phyloP scores from a whole-genome alignment of 2,888 invertebrate genomes.

The Poecilus cupreus region DNA sequence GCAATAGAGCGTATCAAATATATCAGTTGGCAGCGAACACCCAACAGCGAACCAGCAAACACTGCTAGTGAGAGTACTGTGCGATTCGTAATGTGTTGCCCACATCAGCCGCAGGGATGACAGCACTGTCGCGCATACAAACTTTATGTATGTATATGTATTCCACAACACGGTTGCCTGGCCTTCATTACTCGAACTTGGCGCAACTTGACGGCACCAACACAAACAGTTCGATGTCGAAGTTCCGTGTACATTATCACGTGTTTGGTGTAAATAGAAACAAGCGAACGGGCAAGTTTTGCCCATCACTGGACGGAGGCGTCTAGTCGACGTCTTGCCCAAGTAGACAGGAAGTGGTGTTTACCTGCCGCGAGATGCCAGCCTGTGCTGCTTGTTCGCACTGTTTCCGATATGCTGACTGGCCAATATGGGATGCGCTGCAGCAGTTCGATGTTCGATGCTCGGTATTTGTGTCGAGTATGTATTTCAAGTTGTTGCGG shows the following conservation, averaged over 20 bases:
- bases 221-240: constrained; percentile 54
- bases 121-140: constrained; percentile 31
- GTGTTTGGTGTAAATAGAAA: constrained; percentile 37
- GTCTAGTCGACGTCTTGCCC: not conserved
- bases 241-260: constrained; percentile 53
- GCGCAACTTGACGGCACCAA: constrained; percentile 43
- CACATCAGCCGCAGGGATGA: constrained; percentile 50
- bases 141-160: constrained; percentile 51
- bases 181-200: constrained; percentile 40
- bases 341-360: not conserved
- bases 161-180: constrained; percentile 20
- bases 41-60: not conserved
- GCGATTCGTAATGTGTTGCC: constrained; percentile 44
- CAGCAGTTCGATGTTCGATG: not conserved
- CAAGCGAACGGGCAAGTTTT: constrained; percentile 3
- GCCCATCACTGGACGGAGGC: not conserved
- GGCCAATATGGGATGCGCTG: not conserved
- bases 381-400: not conserved
- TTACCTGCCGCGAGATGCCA: not conserved
- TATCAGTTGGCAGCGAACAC: constrained; percentile 15
- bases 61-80: constrained; percentile 14
- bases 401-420: not conserved
- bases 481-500: not conserved
- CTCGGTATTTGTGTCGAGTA: not conserved
- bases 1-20: constrained; percentile 56